Percentiles rank a stretch among this genome's conserved stretches.
These are phyloP conservation scores for Tursiops truncatus DNA, from an alignment of 2,113 vertebrate genomes.

Conservation along the genomic window DNA sequence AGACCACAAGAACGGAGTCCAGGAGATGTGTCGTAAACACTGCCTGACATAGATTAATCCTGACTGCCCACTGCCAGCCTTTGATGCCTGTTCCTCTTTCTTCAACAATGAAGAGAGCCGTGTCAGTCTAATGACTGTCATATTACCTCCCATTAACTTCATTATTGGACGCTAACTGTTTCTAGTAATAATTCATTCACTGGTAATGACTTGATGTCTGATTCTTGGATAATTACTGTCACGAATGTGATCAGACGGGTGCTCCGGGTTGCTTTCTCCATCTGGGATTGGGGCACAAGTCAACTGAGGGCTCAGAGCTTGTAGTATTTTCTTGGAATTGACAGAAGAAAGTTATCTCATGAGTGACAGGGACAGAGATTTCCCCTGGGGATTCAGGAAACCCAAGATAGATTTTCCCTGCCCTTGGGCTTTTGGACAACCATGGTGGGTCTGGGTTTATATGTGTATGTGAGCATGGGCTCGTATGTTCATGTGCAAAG, in stretches of 20 bases:
- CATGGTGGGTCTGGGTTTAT: neutral
- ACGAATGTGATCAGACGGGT: constrained; percentile 53
- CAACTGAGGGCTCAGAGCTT: neutral
- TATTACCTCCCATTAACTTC: constrained; percentile 66
- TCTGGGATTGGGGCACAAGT: constrained; percentile 16
- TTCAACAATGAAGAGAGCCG: constrained; percentile 55
- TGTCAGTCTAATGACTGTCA: constrained; percentile 59
- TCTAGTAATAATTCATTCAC: constrained; percentile 71
- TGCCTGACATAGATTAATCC: constrained; percentile 16
- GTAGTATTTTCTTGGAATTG: neutral
- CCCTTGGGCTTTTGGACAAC: neutral
- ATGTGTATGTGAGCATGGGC: neutral
- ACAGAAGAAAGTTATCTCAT: neutral
- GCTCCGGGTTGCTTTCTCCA: neutral
- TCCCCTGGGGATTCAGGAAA: neutral
- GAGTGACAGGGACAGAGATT: neutral
- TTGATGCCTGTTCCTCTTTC: constrained; percentile 38
- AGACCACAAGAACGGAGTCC: neutral
- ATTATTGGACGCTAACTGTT: constrained; percentile 59
- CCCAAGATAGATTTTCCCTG: neutral
- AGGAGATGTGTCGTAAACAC: neutral
- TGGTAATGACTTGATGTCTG: constrained; percentile 47
- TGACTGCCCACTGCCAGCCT: neutral
- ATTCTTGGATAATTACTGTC: constrained; percentile 74
- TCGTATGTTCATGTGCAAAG: neutral